Evolutionary conservation across 2,888 invertebrate species (phyloP).

Genomic region (Saturnia pavonia): DNA sequence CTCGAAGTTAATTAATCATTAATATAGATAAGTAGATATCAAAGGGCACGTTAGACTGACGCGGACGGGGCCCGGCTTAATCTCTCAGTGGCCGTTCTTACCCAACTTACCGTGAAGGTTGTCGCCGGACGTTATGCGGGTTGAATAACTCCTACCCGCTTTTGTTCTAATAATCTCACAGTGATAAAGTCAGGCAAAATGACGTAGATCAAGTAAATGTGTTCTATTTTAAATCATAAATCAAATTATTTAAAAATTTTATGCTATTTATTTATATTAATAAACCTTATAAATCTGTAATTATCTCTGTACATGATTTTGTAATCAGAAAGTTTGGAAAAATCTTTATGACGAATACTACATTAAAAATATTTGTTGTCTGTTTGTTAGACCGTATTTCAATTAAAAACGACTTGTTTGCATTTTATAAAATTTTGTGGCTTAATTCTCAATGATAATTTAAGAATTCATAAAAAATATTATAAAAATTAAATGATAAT

Average conservation of each 20-base stretch:
- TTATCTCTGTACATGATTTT: no score
- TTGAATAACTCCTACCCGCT: slow-evolving; percentile 49
- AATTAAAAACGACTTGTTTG: no score
- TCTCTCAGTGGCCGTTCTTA: slow-evolving; percentile 36
- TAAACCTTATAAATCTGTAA: no score
- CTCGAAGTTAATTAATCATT: slow-evolving; percentile 27
- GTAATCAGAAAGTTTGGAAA: no score
- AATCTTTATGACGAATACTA: no score
- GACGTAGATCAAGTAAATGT: background rate
- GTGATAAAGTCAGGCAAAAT: slow-evolving; percentile 41
- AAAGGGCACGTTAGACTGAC: slow-evolving; percentile 27
- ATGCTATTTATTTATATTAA: no score
- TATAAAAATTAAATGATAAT: no score
- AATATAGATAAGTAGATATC: slow-evolving; percentile 27
- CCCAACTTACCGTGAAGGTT: slow-evolving; percentile 50
- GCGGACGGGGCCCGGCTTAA: slow-evolving; percentile 31
- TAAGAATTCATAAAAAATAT: no score
- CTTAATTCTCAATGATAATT: no score
- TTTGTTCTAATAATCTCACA: slow-evolving; percentile 31
- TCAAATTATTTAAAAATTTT: background rate
- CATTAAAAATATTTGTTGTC: no score
- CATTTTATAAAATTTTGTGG: no score
- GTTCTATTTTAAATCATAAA: background rate
- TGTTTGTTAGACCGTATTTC: no score
- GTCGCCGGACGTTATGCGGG: slow-evolving; percentile 53